phyloP scores from a whole-genome alignment of 2,113 vertebrate species.

The Bettongia penicillata region DNA sequence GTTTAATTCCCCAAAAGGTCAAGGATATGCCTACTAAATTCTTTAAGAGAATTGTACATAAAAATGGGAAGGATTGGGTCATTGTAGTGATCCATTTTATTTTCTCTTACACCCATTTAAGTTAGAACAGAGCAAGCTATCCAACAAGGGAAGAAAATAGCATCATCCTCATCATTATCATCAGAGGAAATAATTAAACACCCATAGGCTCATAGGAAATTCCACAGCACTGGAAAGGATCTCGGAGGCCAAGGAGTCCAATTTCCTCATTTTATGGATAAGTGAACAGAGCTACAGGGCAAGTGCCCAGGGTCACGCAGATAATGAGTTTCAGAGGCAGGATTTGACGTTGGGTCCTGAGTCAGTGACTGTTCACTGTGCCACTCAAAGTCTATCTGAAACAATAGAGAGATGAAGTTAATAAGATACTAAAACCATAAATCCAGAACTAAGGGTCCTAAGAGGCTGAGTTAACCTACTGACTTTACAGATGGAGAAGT shows the following conservation, averaged over 20 bases:
- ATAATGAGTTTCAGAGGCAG: not conserved
- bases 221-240: not conserved
- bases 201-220: not conserved
- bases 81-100: slow-evolving; percentile 60
- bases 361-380: not conserved
- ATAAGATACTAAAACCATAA: not conserved
- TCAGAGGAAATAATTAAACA: slow-evolving; percentile 32
- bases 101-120: slow-evolving; percentile 51
- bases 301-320: not conserved
- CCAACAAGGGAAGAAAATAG: not conserved
- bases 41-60: slow-evolving; percentile 62
- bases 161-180: slow-evolving; percentile 16
- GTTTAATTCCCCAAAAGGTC: slow-evolving; percentile 78
- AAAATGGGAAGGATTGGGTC: slow-evolving; percentile 64
- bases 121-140: not conserved
- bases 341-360: not conserved
- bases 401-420: not conserved
- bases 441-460: not conserved
- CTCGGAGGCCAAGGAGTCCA: not conserved
- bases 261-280: not conserved
- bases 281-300: not conserved
- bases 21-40: slow-evolving; percentile 72
- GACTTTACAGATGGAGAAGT: not conserved
- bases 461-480: not conserved
- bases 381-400: not conserved